Evolutionary conservation across 2,888 invertebrate genomes (phyloP).

Genomic region (Catocala nupta): DNA sequence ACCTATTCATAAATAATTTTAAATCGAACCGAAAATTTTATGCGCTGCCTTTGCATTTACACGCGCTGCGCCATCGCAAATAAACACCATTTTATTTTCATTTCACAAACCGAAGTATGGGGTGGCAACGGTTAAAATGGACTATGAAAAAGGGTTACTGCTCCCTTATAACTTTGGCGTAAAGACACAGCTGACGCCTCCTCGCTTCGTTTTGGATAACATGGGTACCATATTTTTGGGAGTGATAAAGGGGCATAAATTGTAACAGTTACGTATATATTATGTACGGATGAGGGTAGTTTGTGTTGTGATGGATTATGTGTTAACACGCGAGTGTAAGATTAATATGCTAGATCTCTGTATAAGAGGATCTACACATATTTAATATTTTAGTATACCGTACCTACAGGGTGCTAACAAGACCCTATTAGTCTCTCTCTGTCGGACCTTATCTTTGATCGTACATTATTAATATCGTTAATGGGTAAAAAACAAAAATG

Average conservation of each 20-base stretch:
- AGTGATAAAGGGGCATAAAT: constrained; percentile 9
- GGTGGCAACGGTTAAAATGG: constrained; percentile 8
- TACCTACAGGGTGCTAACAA: too few species aligned
- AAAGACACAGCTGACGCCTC: constrained; percentile 15
- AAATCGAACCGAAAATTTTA: too few species aligned
- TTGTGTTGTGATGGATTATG: constrained; percentile 13
- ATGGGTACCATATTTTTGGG: not conserved
- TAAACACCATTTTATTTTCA: not conserved
- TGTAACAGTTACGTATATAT: constrained; percentile 2
- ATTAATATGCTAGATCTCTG: constrained; percentile 12
- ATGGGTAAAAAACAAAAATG: too few species aligned
- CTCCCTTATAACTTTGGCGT: not conserved
- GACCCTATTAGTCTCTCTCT: too few species aligned
- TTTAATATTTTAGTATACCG: too few species aligned
- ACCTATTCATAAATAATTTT: too few species aligned
- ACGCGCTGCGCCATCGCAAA: not conserved
- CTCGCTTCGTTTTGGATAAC: not conserved
- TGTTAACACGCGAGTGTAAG: constrained; percentile 14
- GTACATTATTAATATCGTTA: too few species aligned
- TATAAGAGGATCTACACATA: not conserved
- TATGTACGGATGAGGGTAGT: constrained; percentile 10
- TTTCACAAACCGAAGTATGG: not conserved
- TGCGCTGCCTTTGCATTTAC: too few species aligned
- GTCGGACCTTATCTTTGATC: too few species aligned
- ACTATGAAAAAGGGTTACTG: constrained; percentile 12